Conservation (phyloP, 2,888 invertebrate species). For the Netelia fuscicornis region DNA sequence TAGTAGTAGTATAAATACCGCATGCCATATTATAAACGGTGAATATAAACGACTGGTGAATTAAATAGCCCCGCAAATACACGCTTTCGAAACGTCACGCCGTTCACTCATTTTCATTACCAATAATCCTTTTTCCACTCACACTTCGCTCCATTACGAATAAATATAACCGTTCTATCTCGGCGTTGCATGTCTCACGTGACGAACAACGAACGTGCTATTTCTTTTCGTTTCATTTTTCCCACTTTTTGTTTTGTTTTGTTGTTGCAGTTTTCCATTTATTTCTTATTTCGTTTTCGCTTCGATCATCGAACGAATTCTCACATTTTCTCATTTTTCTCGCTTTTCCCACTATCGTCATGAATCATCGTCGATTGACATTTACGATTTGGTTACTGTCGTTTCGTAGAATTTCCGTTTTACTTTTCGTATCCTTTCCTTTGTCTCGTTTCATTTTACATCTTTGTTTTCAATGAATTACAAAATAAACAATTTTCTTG, state of each 20-base stretch:
- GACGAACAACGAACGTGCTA: conserved; percentile 16
- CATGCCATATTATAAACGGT: conserved; percentile 69
- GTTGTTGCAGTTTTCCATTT: not conserved
- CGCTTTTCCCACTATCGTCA: conserved; percentile 13
- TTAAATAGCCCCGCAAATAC: conserved; percentile 63
- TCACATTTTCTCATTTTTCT: conserved; percentile 30
- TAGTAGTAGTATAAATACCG: conserved; percentile 66
- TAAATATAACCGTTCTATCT: conserved; percentile 32
- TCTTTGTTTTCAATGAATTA: not conserved
- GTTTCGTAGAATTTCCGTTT: not conserved
- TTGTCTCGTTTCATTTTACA: not conserved
- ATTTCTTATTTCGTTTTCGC: not conserved
- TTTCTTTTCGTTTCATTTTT: not conserved
- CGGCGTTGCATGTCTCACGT: conserved; percentile 25
- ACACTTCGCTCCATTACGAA: conserved; percentile 39
- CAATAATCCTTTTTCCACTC: conserved; percentile 1
- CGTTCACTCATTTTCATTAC: conserved; percentile 24
- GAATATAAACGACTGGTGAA: conserved; percentile 68
- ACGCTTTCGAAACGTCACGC: conserved; percentile 53
- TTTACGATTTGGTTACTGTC: conserved; percentile 9
- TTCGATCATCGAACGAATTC: not conserved
- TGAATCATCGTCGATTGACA: conserved; percentile 35
- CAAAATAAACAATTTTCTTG: not conserved
- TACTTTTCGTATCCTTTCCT: conserved; percentile 1
- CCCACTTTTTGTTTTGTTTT: not conserved